Conservation (phyloP, 2,113 vertebrate genomes). For the Corythoichthys intestinalis region DNA sequence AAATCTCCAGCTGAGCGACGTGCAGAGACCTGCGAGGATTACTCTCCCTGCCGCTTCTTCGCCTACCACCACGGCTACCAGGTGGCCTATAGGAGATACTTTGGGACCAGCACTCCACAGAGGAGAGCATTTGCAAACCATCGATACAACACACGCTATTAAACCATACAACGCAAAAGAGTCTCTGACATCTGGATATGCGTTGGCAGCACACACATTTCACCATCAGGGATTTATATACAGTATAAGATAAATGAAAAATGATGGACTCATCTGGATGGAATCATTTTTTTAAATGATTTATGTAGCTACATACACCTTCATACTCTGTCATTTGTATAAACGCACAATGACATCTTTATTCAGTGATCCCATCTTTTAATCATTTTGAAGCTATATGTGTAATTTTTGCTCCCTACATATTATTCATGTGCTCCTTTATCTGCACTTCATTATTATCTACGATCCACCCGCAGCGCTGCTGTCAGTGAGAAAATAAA, state of each 20-base stretch:
- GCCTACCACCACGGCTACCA: constrained; percentile 71
- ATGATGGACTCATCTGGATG: constrained; percentile 16
- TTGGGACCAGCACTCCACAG: constrained; percentile 46
- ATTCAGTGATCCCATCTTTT: constrained; percentile 33
- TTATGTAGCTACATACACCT: constrained; percentile 12
- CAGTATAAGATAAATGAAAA: constrained; percentile 17
- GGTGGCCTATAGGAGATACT: constrained; percentile 81
- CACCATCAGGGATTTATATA: constrained; percentile 4
- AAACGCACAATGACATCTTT: constrained; percentile 36
- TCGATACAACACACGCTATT: constrained; percentile 8
- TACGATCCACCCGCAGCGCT: constrained; percentile 9
- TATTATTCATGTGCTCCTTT: constrained; percentile 14
- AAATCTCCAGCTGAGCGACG: constrained; percentile 76
- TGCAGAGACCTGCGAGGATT: constrained; percentile 86
- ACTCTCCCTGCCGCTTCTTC: constrained; percentile 75
- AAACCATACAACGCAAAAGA: background rate
- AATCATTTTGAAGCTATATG: constrained; percentile 32
- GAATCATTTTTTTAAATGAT: constrained; percentile 7
- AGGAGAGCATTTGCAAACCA: constrained; percentile 18
- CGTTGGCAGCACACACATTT: background rate
- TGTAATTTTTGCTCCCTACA: constrained; percentile 16
- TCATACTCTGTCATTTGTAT: constrained; percentile 20
- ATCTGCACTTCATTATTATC: background rate
- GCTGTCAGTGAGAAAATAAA: constrained; percentile 18
- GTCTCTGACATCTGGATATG: background rate